Base-by-base conservation (phyloP, 2,797 vertebrate species). In the Lacerta bilineata region DNA sequence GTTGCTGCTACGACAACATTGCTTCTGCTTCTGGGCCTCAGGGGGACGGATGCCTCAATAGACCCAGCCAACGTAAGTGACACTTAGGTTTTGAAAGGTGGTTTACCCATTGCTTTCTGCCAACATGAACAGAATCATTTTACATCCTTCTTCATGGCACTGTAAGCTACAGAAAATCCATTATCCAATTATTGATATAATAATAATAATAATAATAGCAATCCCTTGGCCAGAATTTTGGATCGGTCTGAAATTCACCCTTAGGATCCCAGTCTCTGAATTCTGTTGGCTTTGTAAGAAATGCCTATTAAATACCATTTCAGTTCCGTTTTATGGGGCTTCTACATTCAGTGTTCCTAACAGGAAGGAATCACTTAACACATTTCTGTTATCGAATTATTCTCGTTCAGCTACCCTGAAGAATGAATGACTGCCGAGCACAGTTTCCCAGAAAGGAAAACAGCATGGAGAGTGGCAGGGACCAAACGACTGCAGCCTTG, bases 1-100 rank as follows among this genome's bases (percentile, higher is more conserved):
- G 99, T 76, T 99, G 99, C 95, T 99, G 99, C 85, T 98, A 97
- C 87, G 98, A 99, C 96, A 97, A 97, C 0, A 50, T 96, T 9
- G 97, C 97, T 29, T 94, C 97, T 3, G 98, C 98, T 17, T 91
- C 82, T 0, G 98, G 99, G 5, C 97, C 98, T 88, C 95, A 84
- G 29, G 98, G 98, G 46, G 98, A 99, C 93, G 97, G 97, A 91
- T 99, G 99, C 91, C 95, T 94, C 72, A 93, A 95, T 72, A 97
- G 96, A 78, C 98, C 98, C 82, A 93, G 86, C 93, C 94, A 97
- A 39, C 91, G 99, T 99, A 96, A 98, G 98, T 96, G 68, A 83
- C 8, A 4, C 66, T 94, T 90, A 50, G 83, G 29, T 84, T 93
- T 87, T 69, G 90, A 88, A 77, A 55, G 39, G 80, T 66, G 83